phyloP scores from a whole-genome alignment of 1,140 invertebrate species.

The Drosophila virilis region DNA sequence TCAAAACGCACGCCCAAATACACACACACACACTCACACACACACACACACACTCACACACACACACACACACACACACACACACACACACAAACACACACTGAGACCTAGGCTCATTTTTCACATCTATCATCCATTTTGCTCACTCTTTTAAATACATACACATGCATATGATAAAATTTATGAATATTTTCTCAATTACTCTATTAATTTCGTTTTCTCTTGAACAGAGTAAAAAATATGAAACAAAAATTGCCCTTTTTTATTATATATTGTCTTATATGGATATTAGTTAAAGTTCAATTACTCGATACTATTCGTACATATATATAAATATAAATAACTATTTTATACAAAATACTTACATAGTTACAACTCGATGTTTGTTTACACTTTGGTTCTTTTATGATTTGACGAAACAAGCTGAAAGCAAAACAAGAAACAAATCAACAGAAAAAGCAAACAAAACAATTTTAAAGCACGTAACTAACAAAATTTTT shows the following conservation, averaged over 20 bases:
- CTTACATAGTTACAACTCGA: conserved; percentile 40
- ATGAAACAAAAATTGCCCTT: conserved; percentile 23
- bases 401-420: conserved; percentile 35
- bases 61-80: conserved; percentile 1
- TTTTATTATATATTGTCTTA: conserved; percentile 22
- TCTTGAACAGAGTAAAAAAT: conserved; percentile 48
- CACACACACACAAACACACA: conserved; percentile 14
- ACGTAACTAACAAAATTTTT: conserved; percentile 62
- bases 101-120: conserved; percentile 29
- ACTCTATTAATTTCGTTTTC: conserved; percentile 62
- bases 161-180: conserved; percentile 53
- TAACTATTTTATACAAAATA: conserved; percentile 21
- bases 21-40: conserved; percentile 9
- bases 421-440: conserved; percentile 20
- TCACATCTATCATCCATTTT: conserved; percentile 34
- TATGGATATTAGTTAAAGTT: conserved; percentile 38
- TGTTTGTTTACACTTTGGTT: conserved; percentile 36
- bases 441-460: conserved; percentile 20
- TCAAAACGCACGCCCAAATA: conserved; percentile 18
- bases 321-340: conserved; percentile 28
- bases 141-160: conserved; percentile 31
- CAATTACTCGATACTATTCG: conserved; percentile 4
- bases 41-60: neutral
- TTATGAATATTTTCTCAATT: conserved; percentile 58
- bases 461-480: conserved; percentile 21